Percentiles rank a stretch among this genome's conserved stretches.
These are phyloP conservation scores for Riptortus pedestris DNA, from an alignment of 1,140 invertebrate genomes.

Conservation along the genomic window DNA sequence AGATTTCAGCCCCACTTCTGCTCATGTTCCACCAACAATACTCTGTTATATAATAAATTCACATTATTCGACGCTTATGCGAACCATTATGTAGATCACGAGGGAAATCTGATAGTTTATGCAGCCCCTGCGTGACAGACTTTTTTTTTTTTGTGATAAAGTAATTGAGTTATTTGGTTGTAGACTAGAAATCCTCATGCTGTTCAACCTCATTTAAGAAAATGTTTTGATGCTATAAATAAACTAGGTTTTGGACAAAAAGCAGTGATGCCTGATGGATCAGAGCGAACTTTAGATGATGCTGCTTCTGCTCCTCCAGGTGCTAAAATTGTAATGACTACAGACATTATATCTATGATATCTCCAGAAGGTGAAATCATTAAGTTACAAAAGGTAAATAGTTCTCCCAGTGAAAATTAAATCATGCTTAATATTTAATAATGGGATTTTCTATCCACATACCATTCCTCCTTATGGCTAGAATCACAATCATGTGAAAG, in stretches of 20 bases:
- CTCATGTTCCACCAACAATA: too few relatives aligned
- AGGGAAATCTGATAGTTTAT: neutral
- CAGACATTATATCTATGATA: conserved; percentile 74
- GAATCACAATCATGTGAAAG: too few relatives aligned
- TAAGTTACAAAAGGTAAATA: conserved; percentile 51
- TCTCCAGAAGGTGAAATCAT: conserved; percentile 76
- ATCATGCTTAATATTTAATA: neutral
- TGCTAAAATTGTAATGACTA: conserved; percentile 37
- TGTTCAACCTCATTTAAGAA: conserved; percentile 76
- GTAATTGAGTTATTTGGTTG: conserved; percentile 29
- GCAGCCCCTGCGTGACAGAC: neutral
- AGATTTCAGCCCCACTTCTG: too few relatives aligned
- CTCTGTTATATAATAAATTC: too few relatives aligned
- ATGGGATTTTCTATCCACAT: too few relatives aligned
- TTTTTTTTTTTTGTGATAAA: neutral
- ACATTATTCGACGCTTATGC: too few relatives aligned
- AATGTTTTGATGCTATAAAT: conserved; percentile 78
- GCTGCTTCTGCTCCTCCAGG: neutral
- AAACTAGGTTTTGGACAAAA: conserved; percentile 35
- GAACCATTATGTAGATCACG: too few relatives aligned
- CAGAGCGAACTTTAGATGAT: conserved; percentile 6
- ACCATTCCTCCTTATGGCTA: too few relatives aligned
- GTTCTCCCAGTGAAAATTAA: neutral
- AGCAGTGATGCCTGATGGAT: conserved; percentile 2
- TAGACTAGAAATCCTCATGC: conserved; percentile 73